A percentile compares a stretch with the other conserved stretches of the same genome.
Evolutionary conservation across 2,797 vertebrate genomes (phyloP).

Genomic region (Fratercula arctica): DNA sequence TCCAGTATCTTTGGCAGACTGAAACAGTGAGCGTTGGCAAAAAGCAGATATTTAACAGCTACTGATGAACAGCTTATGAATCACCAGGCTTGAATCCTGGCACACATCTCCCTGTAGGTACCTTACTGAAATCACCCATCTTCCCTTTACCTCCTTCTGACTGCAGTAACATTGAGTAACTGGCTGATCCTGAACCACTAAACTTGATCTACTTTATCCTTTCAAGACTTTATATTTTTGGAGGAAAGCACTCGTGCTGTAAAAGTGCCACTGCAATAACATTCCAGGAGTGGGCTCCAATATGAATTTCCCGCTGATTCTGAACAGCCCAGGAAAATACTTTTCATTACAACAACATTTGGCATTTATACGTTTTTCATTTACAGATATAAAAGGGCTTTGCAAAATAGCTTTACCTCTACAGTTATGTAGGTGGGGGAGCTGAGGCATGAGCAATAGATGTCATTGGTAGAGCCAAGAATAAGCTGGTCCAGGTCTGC

Average conservation of each 20-base stretch:
- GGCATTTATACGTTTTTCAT: not conserved
- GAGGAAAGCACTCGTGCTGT: not conserved
- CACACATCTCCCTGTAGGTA: conserved; percentile 17
- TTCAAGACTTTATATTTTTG: not conserved
- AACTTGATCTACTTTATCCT: not conserved
- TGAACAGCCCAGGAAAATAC: not conserved
- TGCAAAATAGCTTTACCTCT: not conserved
- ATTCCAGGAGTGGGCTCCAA: not conserved
- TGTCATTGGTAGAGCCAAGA: not conserved
- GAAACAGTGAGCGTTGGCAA: conserved; percentile 44
- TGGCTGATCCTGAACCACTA: not conserved
- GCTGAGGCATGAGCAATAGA: not conserved
- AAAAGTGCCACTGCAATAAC: not conserved
- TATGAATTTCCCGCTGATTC: not conserved
- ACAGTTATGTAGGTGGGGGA: not conserved
- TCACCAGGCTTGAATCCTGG: not conserved
- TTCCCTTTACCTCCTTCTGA: not conserved
- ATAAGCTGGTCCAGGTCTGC: not conserved
- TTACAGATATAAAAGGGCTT: not conserved
- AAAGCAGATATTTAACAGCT: conserved; percentile 51
- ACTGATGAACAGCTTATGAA: conserved; percentile 48
- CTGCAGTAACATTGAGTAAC: not conserved
- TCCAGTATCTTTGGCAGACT: conserved; percentile 62
- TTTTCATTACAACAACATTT: not conserved
- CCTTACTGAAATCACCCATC: not conserved